phyloP scores from a whole-genome alignment of 2,888 invertebrate species.

The Monochamus alternatus region DNA sequence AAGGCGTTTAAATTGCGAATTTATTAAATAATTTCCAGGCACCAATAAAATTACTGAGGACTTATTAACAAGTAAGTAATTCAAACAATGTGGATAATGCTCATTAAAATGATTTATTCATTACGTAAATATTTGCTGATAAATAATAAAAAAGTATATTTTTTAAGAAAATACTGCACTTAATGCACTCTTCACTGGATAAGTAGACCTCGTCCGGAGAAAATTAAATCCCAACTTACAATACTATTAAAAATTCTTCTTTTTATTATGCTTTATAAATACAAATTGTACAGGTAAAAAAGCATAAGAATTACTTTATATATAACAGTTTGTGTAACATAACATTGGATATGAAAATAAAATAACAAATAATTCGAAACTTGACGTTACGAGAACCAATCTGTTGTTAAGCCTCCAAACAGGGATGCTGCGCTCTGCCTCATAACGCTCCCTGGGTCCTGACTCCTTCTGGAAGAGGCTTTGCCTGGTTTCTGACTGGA shows the following conservation, averaged over 20 bases:
- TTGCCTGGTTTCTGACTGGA: slow-evolving; percentile 39
- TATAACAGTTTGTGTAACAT: slow-evolving; percentile 47
- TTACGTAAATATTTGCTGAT: too few relatives aligned
- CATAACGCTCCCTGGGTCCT: slow-evolving; percentile 73
- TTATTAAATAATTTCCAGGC: too few relatives aligned
- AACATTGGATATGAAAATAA: slow-evolving; percentile 32
- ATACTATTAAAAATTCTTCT: slow-evolving; percentile 27
- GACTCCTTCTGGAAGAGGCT: slow-evolving; percentile 62
- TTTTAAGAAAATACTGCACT: too few relatives aligned
- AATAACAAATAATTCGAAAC: not conserved
- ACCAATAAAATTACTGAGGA: too few relatives aligned
- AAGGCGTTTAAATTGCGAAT: too few relatives aligned
- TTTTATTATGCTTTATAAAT: slow-evolving; percentile 50
- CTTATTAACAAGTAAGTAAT: too few relatives aligned
- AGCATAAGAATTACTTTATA: slow-evolving; percentile 47
- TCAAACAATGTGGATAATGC: too few relatives aligned
- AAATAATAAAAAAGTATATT: too few relatives aligned
- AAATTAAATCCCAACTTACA: not conserved
- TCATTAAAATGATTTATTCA: too few relatives aligned
- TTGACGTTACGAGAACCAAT: slow-evolving; percentile 79
- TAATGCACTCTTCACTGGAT: too few relatives aligned
- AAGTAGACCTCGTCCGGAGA: too few relatives aligned
- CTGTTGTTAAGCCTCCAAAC: slow-evolving; percentile 87
- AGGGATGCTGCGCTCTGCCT: slow-evolving; percentile 86
- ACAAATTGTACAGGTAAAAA: slow-evolving; percentile 53